phyloP scores from a whole-genome alignment of 1,140 invertebrate genomes.

The Drosophila ohnishii region DNA sequence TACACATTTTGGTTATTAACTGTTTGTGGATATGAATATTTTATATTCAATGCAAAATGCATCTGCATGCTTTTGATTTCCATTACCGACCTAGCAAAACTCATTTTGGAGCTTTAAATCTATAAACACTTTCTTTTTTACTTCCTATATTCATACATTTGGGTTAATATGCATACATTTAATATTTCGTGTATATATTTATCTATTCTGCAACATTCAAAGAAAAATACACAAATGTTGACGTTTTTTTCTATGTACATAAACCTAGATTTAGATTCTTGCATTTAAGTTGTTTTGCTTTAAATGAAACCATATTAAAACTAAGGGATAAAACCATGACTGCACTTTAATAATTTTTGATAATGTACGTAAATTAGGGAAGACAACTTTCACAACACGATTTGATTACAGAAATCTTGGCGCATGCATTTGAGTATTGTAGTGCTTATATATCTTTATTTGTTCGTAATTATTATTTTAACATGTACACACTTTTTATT shows the following conservation, averaged over 20 bases:
- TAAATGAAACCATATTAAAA: constrained; percentile 32
- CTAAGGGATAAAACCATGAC: constrained; percentile 1
- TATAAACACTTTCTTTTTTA: constrained; percentile 54
- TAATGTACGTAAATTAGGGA: constrained; percentile 63
- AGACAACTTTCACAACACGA: constrained; percentile 78
- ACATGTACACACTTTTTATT: constrained; percentile 34
- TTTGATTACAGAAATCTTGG: constrained; percentile 71
- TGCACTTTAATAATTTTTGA: constrained; percentile 1
- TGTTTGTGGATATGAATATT: constrained; percentile 69
- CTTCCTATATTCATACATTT: constrained; percentile 6
- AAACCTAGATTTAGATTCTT: constrained; percentile 21
- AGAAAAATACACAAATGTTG: constrained; percentile 15
- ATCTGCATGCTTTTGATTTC: constrained; percentile 36
- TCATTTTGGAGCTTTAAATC: constrained; percentile 34
- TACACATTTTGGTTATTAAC: constrained; percentile 33
- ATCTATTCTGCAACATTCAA: constrained; percentile 21
- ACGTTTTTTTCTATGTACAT: constrained; percentile 53
- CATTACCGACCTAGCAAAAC: constrained; percentile 33
- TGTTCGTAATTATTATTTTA: constrained; percentile 36
- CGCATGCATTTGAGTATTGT: constrained; percentile 49
- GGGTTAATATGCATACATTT: constrained; percentile 20
- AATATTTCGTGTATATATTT: constrained; percentile 7
- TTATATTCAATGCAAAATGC: constrained; percentile 61
- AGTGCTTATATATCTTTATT: constrained; percentile 17
- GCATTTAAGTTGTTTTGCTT: background rate